Percentiles rank a stretch among this genome's conserved stretches.
Evolutionary conservation across 1,140 invertebrate species (phyloP).

Genomic region (Lepidurus couesii): DNA sequence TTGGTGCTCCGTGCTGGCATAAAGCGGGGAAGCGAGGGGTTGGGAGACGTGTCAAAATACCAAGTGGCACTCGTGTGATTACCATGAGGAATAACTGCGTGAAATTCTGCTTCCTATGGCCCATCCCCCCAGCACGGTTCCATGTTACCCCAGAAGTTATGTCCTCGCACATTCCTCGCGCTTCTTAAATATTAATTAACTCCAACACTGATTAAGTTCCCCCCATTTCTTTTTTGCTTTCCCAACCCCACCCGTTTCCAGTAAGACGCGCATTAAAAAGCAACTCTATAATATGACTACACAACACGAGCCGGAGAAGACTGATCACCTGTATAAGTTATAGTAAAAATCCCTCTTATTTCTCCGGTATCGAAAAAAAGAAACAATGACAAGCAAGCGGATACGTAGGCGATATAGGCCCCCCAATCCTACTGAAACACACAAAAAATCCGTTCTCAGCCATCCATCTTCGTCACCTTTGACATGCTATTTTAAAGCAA

Average conservation of each 20-base stretch:
- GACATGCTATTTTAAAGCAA: conserved; percentile 14
- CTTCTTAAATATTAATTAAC: conserved; percentile 17
- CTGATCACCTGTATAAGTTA: conserved; percentile 11
- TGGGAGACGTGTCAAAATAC: not conserved
- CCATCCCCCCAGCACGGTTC: not conserved
- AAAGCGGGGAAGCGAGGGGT: not conserved
- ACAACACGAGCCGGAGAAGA: not conserved
- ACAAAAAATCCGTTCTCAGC: not conserved
- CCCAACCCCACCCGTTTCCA: not conserved
- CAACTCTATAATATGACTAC: not conserved
- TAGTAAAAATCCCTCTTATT: not conserved
- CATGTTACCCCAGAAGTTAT: not conserved
- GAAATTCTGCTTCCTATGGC: not conserved
- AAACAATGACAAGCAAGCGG: conserved; percentile 15
- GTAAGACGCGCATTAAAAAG: not conserved
- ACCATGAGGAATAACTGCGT: not conserved
- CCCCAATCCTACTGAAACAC: not conserved
- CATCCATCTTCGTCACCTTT: conserved; percentile 8
- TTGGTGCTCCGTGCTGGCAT: not conserved
- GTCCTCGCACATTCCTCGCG: not conserved
- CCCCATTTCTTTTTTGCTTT: not conserved
- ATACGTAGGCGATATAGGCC: not conserved
- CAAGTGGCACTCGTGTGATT: conserved; percentile 1
- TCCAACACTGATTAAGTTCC: not conserved
- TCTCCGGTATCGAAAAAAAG: not conserved